Evolutionary conservation across 2,797 vertebrate genomes (phyloP).

Genomic region (Hypotaenidia philippensis): DNA sequence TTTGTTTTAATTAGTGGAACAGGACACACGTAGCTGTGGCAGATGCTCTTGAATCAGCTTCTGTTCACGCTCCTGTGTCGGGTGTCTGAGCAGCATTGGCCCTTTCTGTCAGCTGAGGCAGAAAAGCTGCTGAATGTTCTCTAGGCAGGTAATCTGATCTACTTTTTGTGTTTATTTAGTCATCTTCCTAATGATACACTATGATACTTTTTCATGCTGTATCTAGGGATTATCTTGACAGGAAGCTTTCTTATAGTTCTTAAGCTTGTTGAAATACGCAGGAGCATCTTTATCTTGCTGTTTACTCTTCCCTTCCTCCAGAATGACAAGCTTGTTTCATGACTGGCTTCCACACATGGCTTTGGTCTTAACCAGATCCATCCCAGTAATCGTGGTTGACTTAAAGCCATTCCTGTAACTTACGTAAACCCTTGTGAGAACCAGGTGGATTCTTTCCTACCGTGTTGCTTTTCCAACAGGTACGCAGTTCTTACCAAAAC

Average conservation of each 20-base stretch:
- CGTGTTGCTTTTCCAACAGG: background rate
- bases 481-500: background rate
- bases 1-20: background rate
- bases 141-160: background rate
- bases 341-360: constrained; percentile 32
- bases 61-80: background rate
- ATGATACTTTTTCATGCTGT: background rate
- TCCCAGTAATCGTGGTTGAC: constrained; percentile 44
- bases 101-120: background rate
- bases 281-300: background rate
- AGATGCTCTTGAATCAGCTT: background rate
- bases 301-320: background rate
- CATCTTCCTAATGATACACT: background rate
- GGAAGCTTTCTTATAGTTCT: background rate
- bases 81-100: background rate
- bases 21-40: background rate
- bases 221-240: background rate
- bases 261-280: background rate
- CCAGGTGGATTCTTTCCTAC: background rate
- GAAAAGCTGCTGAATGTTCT: background rate
- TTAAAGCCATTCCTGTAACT: constrained; percentile 20
- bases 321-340: background rate
- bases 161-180: background rate
- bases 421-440: constrained; percentile 34
- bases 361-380: constrained; percentile 53